Base-by-base conservation (phyloP, 2,797 vertebrate species). In the Chanos chanos region DNA sequence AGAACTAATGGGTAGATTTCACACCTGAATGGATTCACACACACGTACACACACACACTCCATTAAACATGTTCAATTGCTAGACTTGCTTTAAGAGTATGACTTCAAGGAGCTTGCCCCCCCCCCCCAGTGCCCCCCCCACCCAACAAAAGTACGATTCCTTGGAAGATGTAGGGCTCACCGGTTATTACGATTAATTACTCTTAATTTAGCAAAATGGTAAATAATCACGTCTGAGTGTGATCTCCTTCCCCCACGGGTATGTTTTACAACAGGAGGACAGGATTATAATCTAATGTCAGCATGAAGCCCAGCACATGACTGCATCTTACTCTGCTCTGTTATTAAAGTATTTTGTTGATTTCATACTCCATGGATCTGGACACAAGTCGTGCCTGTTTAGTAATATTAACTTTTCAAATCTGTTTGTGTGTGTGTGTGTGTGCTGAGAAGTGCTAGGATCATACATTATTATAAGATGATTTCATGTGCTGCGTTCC, bases 1-100 rank as follows among this genome's bases (percentile, higher is more conserved):
- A 81, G 78, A 81, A 77, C 83, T 90, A 85, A 86, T 89, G 86
- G 78, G 55, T 76, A 74, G 83, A 88, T 87, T 90, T 89, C 81
- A 90, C 85, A 83, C 80, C 70, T 82, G 85, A 77, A 69, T 75
- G 36, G 61, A 33, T 48, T 47, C 37, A 33, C 31, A n/a, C 68
- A 45, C 61, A 48, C 58, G 39, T 64, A 64, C 58, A 52, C 52
- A 33, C 31, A 5, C 39, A 73, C 62, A 60, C 68, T 61, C 72
- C 73, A 78, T 75, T 78, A 75, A 70, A 69, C 78, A 54, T 59
- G 52, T 53, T 73, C 67, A 73, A 72, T n/a, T 75, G 13, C 64
- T 49, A 49, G 60, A 55, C 43, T 70, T 31, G 44, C 55, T 21
- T 18, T 33, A 61, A 41, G 43, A 50, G 60, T 63, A 57, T 24